phyloP scores from a whole-genome alignment of 2,888 invertebrate genomes.

The Diogma glabrata region DNA sequence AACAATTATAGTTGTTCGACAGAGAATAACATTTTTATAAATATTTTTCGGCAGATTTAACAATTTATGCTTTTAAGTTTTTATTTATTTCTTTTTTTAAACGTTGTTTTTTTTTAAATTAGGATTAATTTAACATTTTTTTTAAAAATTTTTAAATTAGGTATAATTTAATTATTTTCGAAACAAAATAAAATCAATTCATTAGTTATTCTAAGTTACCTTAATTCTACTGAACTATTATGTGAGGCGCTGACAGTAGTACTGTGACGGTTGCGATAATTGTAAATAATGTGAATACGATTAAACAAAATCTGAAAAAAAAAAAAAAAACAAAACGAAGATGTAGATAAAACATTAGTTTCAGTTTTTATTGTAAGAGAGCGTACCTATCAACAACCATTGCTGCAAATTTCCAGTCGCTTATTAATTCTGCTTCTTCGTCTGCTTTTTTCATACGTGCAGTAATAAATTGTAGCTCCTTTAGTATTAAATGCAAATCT shows the following conservation, averaged over 20 bases:
- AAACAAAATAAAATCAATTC: conserved; percentile 9
- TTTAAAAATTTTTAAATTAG: too few species aligned
- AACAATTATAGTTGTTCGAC: too few species aligned
- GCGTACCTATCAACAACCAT: conserved; percentile 88
- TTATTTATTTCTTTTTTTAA: conserved; percentile 8
- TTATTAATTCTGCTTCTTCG: conserved; percentile 83
- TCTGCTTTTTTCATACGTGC: conserved; percentile 89
- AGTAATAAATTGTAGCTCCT: conserved; percentile 91
- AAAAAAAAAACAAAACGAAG: conserved; percentile 13
- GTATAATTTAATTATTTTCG: conserved; percentile 1
- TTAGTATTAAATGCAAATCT: conserved; percentile 81
- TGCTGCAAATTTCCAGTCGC: conserved; percentile 97
- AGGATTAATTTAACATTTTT: conserved; percentile 8
- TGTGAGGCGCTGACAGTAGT: conserved; percentile 84
- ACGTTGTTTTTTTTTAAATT: neutral
- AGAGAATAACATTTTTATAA: too few species aligned
- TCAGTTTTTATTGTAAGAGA: neutral
- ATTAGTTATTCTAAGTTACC: conserved; percentile 11
- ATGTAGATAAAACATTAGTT: neutral
- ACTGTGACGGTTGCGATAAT: conserved; percentile 87
- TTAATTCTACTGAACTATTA: conserved; percentile 72
- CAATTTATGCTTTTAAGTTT: conserved; percentile 2
- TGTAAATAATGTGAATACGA: conserved; percentile 90
- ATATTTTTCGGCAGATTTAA: too few species aligned
- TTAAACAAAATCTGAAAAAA: conserved; percentile 72